These are phyloP conservation scores for Clistopyga incitator DNA, from an alignment of 2,888 invertebrate genomes.

Conservation along the genomic window DNA sequence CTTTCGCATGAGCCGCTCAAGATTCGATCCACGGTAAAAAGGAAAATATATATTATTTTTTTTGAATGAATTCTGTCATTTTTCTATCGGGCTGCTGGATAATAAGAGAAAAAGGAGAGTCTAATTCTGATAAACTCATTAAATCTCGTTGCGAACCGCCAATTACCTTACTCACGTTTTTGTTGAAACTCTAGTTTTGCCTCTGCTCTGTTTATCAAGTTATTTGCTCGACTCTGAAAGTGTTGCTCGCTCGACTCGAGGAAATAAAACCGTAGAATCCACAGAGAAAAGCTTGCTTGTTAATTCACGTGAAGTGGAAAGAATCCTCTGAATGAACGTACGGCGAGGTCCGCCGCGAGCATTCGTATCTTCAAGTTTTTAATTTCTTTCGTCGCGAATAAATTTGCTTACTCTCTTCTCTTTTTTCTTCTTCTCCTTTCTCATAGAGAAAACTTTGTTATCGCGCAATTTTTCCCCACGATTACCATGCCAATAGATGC, in stretches of 20 bases:
- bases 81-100: background rate
- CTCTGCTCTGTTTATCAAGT: slow-evolving; percentile 11
- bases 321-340: background rate
- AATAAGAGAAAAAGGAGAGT: background rate
- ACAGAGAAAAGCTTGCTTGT: slow-evolving; percentile 22
- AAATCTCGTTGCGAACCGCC: background rate
- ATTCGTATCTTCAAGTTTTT: slow-evolving; percentile 35
- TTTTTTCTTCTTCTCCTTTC: background rate
- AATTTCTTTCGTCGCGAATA: slow-evolving; percentile 45
- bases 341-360: background rate
- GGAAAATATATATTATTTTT: background rate
- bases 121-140: slow-evolving; percentile 7
- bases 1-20: background rate
- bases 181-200: background rate
- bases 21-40: background rate
- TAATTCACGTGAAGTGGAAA: slow-evolving; percentile 35
- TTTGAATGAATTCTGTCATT: background rate
- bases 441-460: background rate
- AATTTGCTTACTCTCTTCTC: slow-evolving; percentile 21
- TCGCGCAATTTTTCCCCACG: too few relatives aligned
- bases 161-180: background rate
- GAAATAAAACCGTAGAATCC: slow-evolving; percentile 15
- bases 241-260: background rate
- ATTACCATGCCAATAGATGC: too few relatives aligned
- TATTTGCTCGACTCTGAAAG: slow-evolving; percentile 10